These are phyloP conservation scores for Perccottus glenii DNA, from an alignment of 2,113 vertebrate species.

Conservation along the genomic window DNA sequence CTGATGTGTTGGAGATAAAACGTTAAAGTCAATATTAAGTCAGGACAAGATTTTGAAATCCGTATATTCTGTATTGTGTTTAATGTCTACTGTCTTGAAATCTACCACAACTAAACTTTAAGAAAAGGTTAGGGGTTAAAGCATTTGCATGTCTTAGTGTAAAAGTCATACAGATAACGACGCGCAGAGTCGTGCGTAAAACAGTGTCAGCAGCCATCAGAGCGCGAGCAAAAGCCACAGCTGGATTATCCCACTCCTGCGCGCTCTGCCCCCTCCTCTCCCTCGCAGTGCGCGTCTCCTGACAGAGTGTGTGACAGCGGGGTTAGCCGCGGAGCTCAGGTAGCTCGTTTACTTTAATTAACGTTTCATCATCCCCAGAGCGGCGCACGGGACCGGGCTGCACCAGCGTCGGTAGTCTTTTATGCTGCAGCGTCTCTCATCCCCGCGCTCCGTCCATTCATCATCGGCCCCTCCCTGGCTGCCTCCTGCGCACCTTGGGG, in stretches of 20 bases:
- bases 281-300: slow-evolving; percentile 41
- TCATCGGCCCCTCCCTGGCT: slow-evolving; percentile 42
- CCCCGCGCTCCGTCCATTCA: slow-evolving; percentile 64
- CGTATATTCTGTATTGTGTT: too few relatives aligned
- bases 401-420: slow-evolving; percentile 49
- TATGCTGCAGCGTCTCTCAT: slow-evolving; percentile 71
- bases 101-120: too few relatives aligned
- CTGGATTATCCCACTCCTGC: slow-evolving; percentile 59
- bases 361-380: slow-evolving; percentile 78
- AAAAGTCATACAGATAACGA: neutral
- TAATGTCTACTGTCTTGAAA: too few relatives aligned
- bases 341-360: slow-evolving; percentile 82
- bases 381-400: slow-evolving; percentile 23
- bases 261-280: slow-evolving; percentile 6
- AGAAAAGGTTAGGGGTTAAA: too few relatives aligned
- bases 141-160: too few relatives aligned
- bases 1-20: too few relatives aligned
- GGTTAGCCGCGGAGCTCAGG: slow-evolving; percentile 76
- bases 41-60: too few relatives aligned
- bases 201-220: slow-evolving; percentile 20
- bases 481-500: slow-evolving; percentile 20
- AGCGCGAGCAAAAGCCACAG: slow-evolving; percentile 56
- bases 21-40: too few relatives aligned
- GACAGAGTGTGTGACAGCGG: slow-evolving; percentile 74
- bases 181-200: neutral